Conservation (phyloP, 2,888 invertebrate species). For the Lepidochrysops patricia region DNA sequence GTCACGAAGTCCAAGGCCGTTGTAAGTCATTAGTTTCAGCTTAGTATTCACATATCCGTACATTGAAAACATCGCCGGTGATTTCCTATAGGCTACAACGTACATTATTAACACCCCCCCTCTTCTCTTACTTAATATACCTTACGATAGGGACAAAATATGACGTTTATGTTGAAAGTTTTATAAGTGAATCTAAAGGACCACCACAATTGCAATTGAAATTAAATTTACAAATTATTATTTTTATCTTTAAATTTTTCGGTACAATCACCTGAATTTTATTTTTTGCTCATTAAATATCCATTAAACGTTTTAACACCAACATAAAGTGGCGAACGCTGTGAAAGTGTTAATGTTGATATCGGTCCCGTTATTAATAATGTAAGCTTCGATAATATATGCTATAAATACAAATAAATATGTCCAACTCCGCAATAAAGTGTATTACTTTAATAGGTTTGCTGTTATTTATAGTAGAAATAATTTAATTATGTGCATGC, state of each 20-base stretch:
- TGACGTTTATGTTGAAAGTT: neutral
- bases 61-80: neutral
- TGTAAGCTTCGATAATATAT: neutral
- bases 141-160: no score
- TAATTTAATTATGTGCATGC: slow-evolving; percentile 11
- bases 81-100: no score
- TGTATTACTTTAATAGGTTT: slow-evolving; percentile 3
- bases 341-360: slow-evolving; percentile 1
- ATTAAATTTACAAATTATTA: neutral
- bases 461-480: slow-evolving; percentile 3
- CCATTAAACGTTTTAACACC: neutral
- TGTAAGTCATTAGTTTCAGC: slow-evolving; percentile 37
- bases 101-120: no score
- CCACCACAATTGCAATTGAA: slow-evolving; percentile 4
- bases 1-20: slow-evolving; percentile 52
- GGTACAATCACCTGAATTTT: neutral
- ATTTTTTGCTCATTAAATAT: neutral
- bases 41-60: slow-evolving; percentile 17
- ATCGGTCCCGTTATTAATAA: neutral
- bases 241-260: neutral
- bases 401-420: slow-evolving; percentile 8
- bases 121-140: no score
- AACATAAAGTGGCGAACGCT: neutral
- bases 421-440: neutral
- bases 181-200: neutral